phyloP scores from a whole-genome alignment of 2,113 vertebrate species.

The Etia nguti region DNA sequence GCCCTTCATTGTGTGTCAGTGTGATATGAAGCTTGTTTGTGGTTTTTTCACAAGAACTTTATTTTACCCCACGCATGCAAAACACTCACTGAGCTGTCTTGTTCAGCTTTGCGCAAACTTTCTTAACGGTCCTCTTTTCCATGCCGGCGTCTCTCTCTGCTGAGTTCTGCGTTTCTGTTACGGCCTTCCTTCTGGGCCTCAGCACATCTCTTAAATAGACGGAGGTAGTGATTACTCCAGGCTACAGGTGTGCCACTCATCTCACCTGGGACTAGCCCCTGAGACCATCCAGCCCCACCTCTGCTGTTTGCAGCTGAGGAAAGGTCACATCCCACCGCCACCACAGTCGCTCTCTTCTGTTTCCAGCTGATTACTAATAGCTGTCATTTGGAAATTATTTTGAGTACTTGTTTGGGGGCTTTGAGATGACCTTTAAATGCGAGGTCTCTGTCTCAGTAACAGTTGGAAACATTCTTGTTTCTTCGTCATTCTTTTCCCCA shows the following conservation, averaged over 20 bases:
- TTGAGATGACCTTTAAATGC: not conserved
- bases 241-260: not conserved
- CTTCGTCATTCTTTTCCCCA: not conserved
- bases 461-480: not conserved
- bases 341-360: not conserved
- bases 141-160: not conserved
- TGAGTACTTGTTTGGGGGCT: not conserved
- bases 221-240: not conserved
- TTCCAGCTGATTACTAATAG: not conserved
- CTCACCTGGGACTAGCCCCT: not conserved
- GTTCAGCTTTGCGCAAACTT: not conserved
- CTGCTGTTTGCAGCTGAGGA: not conserved
- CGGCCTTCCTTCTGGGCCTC: not conserved
- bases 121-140: not conserved
- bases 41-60: not conserved
- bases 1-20: too few species aligned
- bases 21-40: too few species aligned
- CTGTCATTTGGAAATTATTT: slow-evolving; percentile 4
- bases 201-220: not conserved
- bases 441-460: slow-evolving; percentile 4
- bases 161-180: rapidly evolving
- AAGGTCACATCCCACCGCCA: not conserved
- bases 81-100: not conserved
- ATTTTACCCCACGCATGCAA: not conserved
- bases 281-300: not conserved